phyloP scores from a whole-genome alignment of 1,140 invertebrate genomes.

The Philotrypesis tridentata region DNA sequence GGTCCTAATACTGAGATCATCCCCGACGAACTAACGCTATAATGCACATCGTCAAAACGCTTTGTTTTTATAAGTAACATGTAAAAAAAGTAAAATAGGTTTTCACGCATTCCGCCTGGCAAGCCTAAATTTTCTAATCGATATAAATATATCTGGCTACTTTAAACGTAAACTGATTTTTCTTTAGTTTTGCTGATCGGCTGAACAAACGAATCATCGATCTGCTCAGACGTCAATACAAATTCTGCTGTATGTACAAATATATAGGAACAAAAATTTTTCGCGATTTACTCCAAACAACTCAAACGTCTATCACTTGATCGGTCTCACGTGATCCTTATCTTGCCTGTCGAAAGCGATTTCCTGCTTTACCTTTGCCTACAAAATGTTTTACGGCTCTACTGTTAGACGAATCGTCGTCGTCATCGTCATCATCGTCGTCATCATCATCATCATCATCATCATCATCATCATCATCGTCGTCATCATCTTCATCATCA shows the following conservation, averaged over 20 bases:
- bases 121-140: too few relatives aligned
- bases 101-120: slow-evolving; percentile 33
- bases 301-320: slow-evolving; percentile 59
- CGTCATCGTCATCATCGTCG: slow-evolving; percentile 63
- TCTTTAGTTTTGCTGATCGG: not conserved
- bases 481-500: slow-evolving; percentile 57
- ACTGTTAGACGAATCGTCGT: slow-evolving; percentile 63
- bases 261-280: slow-evolving; percentile 15
- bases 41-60: slow-evolving; percentile 3
- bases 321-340: slow-evolving; percentile 61
- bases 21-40: not conserved
- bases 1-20: slow-evolving; percentile 14
- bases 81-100: slow-evolving; percentile 3
- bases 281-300: slow-evolving; percentile 35
- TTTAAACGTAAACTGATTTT: too few relatives aligned
- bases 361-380: slow-evolving; percentile 65
- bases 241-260: too few relatives aligned
- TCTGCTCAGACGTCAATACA: not conserved
- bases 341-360: slow-evolving; percentile 50
- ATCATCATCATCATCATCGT: slow-evolving; percentile 54
- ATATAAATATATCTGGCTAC: too few relatives aligned
- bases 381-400: slow-evolving; percentile 66
- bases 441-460: slow-evolving; percentile 61
- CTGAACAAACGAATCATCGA: slow-evolving; percentile 14
- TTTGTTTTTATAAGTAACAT: not conserved